phyloP scores from a whole-genome alignment of 1,140 invertebrate genomes.

The Eueides isabella region DNA sequence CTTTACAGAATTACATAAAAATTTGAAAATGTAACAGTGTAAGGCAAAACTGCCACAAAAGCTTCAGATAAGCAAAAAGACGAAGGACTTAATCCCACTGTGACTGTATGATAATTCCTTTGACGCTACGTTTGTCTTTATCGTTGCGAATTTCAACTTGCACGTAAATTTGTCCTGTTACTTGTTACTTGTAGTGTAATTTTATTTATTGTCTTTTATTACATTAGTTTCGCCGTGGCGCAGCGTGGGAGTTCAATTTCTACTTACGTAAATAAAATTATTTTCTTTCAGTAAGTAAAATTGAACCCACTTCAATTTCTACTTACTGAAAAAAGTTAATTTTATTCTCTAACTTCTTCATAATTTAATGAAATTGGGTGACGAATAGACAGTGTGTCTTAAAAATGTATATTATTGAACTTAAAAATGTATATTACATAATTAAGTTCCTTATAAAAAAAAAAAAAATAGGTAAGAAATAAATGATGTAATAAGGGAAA shows the following conservation, averaged over 20 bases:
- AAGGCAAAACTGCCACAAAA: slow-evolving; percentile 61
- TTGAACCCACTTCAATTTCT: no score
- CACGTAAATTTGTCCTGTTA: not conserved
- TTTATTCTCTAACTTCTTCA: no score
- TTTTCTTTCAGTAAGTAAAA: no score
- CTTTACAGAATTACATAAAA: not conserved
- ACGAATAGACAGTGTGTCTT: no score
- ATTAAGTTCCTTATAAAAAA: no score
- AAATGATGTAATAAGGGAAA: slow-evolving; percentile 44
- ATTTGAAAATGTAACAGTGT: not conserved
- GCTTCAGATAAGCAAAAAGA: slow-evolving; percentile 66
- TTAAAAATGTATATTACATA: no score
- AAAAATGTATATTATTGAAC: no score
- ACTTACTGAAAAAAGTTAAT: no score
- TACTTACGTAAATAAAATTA: no score
- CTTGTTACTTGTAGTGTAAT: not conserved
- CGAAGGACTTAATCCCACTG: slow-evolving; percentile 62
- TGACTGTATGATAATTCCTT: slow-evolving; percentile 51
- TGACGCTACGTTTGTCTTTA: slow-evolving; percentile 56
- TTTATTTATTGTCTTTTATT: not conserved
- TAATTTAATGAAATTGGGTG: no score
- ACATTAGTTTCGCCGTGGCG: no score
- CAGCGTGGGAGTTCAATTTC: no score
- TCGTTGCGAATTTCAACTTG: slow-evolving; percentile 36
- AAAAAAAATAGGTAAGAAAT: not conserved